Evolutionary conservation across 2,113 vertebrate genomes (phyloP).

Genomic region (Eudorcas thomsonii): DNA sequence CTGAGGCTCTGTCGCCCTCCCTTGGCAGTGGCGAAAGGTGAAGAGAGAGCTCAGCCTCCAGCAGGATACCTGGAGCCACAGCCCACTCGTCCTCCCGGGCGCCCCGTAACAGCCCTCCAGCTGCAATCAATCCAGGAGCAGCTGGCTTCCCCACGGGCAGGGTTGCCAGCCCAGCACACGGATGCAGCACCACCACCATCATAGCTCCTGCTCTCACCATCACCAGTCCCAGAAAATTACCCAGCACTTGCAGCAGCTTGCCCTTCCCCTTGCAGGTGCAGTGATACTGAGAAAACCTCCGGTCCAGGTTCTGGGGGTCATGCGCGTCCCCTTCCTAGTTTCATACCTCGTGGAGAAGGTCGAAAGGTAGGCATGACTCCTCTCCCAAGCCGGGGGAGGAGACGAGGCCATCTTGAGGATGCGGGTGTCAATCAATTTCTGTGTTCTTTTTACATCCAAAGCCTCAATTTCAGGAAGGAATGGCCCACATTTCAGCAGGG

Average conservation of each 20-base stretch:
- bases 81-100: neutral
- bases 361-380: neutral
- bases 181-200: neutral
- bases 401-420: neutral
- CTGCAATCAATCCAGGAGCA: neutral
- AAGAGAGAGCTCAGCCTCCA: neutral
- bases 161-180: neutral
- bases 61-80: neutral
- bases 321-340: neutral
- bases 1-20: conserved; percentile 64
- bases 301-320: neutral
- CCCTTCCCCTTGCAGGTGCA: neutral
- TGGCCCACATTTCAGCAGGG: neutral
- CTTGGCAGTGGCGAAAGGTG: conserved; percentile 33
- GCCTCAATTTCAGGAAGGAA: neutral
- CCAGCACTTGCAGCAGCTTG: neutral
- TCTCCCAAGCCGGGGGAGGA: neutral
- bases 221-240: neutral
- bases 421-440: neutral
- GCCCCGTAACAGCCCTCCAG: neutral
- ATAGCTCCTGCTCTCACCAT: neutral
- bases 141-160: neutral
- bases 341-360: neutral
- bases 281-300: neutral
- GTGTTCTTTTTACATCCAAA: neutral